phyloP scores from a whole-genome alignment of 53 echinoderm and acorn worm species.

The Antedon mediterranea region DNA sequence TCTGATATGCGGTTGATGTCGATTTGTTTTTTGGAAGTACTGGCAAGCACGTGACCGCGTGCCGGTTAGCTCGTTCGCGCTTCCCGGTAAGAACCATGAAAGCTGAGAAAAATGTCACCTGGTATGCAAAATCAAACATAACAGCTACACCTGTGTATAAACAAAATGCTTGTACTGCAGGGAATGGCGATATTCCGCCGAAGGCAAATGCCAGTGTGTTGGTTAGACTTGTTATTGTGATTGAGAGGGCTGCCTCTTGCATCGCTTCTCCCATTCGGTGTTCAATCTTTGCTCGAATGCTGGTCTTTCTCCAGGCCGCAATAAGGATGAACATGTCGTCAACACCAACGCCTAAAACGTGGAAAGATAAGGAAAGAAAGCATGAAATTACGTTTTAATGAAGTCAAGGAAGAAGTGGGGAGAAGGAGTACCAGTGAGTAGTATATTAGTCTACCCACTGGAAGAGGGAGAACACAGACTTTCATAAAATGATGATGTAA shows the following conservation, averaged over 20 bases:
- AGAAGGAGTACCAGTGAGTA: too few species aligned
- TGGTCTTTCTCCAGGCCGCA: constrained; percentile 41
- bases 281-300: constrained; percentile 7
- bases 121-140: constrained; percentile 29
- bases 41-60: constrained; percentile 6
- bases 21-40: constrained; percentile 10
- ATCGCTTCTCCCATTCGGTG: constrained; percentile 37
- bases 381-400: too few species aligned
- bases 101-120: constrained; percentile 49
- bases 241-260: constrained; percentile 48
- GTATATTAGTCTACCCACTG: too few species aligned
- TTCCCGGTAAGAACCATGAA: constrained; percentile 41
- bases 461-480: too few species aligned
- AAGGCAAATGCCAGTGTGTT: constrained; percentile 45
- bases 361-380: too few species aligned
- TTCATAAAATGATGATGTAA: too few species aligned
- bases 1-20: constrained; percentile 12
- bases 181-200: constrained; percentile 28
- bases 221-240: constrained; percentile 52
- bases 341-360: constrained; percentile 35
- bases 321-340: constrained; percentile 71
- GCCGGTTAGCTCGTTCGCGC: constrained; percentile 28
- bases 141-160: constrained; percentile 41
- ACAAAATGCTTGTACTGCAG: constrained; percentile 39
- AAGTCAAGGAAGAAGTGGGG: too few species aligned